Evolutionary conservation across 2,797 vertebrate genomes (phyloP).

Genomic region (Amblyraja radiata): DNA sequence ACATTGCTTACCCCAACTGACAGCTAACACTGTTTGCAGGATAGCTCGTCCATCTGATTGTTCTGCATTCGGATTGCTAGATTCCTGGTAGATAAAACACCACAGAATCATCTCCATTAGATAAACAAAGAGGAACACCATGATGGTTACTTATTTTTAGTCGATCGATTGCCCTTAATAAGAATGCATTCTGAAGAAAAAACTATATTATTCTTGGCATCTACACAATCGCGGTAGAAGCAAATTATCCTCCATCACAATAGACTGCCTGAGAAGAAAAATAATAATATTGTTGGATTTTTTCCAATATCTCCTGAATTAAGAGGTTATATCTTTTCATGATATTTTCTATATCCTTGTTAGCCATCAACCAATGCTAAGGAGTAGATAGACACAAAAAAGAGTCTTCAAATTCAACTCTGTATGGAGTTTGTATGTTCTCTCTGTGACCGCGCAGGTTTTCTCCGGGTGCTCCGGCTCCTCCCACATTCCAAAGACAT

Average conservation of each 20-base stretch:
- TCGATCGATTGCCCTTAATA: not conserved
- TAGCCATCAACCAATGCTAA: not conserved
- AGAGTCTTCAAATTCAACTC: no score
- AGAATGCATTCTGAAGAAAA: not conserved
- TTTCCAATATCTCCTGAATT: no score
- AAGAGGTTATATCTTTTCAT: not conserved
- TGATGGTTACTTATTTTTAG: not conserved
- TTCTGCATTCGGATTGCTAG: not conserved
- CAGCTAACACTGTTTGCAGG: not conserved
- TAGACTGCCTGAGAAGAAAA: not conserved
- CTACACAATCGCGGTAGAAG: no score
- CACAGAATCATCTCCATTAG: not conserved
- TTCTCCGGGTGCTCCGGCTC: no score
- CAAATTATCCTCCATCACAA: not conserved
- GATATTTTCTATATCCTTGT: not conserved
- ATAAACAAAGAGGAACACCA: not conserved
- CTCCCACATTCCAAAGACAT: no score
- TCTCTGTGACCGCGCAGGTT: no score
- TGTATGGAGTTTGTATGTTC: no score
- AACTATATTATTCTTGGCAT: not conserved
- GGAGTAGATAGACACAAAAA: not conserved
- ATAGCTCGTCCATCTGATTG: not conserved
- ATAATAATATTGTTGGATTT: not conserved
- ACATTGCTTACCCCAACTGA: not conserved
- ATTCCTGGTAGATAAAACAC: not conserved